Evolutionary conservation across 1,140 invertebrate species (phyloP), one percentile per base, ranked within the genome.

Genomic region (Halictus rubicundus): DNA sequence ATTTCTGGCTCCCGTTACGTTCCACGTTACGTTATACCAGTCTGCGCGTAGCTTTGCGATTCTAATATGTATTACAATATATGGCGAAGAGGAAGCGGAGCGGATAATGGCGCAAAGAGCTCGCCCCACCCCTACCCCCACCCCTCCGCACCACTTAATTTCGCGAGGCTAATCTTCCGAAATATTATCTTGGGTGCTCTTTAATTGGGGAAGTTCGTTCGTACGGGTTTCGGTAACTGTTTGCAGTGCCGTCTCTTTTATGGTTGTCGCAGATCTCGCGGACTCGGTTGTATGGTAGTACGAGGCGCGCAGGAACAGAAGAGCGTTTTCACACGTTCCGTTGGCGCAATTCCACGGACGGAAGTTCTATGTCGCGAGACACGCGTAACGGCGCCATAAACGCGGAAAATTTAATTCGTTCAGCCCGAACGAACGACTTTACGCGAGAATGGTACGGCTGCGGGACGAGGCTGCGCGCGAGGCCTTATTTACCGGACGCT

Each of bases 401-500:
- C 57, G 32, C 10, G 76, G 68, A 64, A 71, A 71, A 78, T 71
- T 25, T 32, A 19, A n/a, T 64, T 42, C 12, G 10, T 42, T 25
- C 59, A 23, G 12, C 32, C 66, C 10, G 21, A 32, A 3, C 21
- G 27, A 10, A 42, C 57, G 46, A 52, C 77, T 57, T 65, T 57
- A 12, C 46, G 23, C 6, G 49, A n/a, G n/a, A 60, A 72, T 37
- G 46, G 37, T 46, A 52, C 57, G 65, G 66, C 52, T 32, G 65
- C 46, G 57, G 71, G 81, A 85, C 32, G 32, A 32, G 32, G 32
- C 32, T 32, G 32, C 32, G 32, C 32, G 32, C 80, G 68, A 61
- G 32, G 52, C 46, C 19, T 80, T 82, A 78, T 87, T 85, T 72
- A 79, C 81, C 71, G 78, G 81, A 16, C 39, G n/a, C 75, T 77